Evolutionary conservation across 2,113 vertebrate species (phyloP).

Genomic region (Bufo bufo): DNA sequence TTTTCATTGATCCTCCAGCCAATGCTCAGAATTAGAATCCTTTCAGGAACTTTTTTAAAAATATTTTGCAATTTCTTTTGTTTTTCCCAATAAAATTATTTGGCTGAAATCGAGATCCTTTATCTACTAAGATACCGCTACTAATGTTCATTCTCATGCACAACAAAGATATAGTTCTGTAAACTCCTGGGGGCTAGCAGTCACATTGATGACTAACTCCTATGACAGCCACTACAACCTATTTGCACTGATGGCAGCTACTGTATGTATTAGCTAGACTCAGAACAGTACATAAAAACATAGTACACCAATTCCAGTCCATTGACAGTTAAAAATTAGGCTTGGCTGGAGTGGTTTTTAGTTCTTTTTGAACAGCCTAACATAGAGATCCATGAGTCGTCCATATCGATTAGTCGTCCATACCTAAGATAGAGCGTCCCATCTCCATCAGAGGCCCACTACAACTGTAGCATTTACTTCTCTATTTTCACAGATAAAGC

Average conservation of each 20-base stretch:
- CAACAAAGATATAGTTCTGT: background rate
- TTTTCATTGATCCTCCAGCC: background rate
- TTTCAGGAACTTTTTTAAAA: background rate
- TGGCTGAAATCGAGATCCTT: background rate
- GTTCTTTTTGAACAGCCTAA: background rate
- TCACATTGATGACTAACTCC: background rate
- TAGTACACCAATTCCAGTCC: background rate
- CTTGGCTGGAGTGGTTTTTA: too few species aligned
- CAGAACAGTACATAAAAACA: background rate
- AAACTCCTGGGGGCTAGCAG: background rate
- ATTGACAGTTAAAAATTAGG: background rate
- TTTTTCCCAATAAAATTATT: background rate
- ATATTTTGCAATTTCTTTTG: background rate
- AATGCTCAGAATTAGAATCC: background rate
- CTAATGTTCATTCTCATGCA: background rate
- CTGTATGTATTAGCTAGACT: background rate
- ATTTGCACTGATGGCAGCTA: background rate
- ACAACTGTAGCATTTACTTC: too few species aligned
- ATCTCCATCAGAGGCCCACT: too few species aligned
- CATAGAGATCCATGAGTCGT: too few species aligned
- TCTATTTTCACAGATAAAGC: too few species aligned
- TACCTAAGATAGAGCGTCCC: too few species aligned
- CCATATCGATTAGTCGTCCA: too few species aligned
- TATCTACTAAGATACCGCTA: background rate
- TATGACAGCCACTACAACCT: conserved; percentile 3